Base-by-base conservation (phyloP, 2,797 vertebrate species). In the Esox lucius region DNA sequence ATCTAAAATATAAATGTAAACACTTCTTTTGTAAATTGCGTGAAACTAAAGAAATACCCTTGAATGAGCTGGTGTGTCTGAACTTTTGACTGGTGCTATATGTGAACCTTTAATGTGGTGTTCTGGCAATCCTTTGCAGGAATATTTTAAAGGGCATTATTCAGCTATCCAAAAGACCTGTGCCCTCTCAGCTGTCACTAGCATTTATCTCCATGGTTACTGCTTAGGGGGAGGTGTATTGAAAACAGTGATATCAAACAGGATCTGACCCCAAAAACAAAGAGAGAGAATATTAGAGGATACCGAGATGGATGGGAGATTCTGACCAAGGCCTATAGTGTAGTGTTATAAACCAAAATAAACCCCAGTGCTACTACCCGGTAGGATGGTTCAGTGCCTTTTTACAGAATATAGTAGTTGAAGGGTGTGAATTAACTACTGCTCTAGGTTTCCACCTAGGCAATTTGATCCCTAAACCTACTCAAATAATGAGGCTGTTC, bases 61-160 rank as follows among this genome's bases (percentile, higher is more conserved):
- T 11, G 42, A 46, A 46, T 46, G 9, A 46, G 42, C 46, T 13
- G 42, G 42, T 13, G 42, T 46, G 42, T 42, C 42, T 42, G 12
- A 46, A 46, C 42, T 39, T 39, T 5, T 46, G 42, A 46, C 42
- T 46, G 9, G 42, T 46, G 12, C 9, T 22, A 0, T 9, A 59
- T 59, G 56, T 59, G 22, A 22, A 24, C n/a, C 56, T 59, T 59
- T 22, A n/a, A 59, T 24, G n/a, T 22, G 7, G n/a, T 24, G n/a
- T 24, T 24, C 56, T 61, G 56, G 12, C n/a, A 24, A 61, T 61
- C n/a, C n/a, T 24, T 24, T 61, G 24, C 11, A 61, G 56, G 56
- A 61, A 61, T 26, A 1, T 24, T 61, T 61, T 61, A 61, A 61
- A 61, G 56, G 56, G 56, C 56, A 61, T 61, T 61, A 61, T 61